Evolutionary conservation across 2,113 vertebrate genomes (phyloP).

Genomic region (Hucho hucho): DNA sequence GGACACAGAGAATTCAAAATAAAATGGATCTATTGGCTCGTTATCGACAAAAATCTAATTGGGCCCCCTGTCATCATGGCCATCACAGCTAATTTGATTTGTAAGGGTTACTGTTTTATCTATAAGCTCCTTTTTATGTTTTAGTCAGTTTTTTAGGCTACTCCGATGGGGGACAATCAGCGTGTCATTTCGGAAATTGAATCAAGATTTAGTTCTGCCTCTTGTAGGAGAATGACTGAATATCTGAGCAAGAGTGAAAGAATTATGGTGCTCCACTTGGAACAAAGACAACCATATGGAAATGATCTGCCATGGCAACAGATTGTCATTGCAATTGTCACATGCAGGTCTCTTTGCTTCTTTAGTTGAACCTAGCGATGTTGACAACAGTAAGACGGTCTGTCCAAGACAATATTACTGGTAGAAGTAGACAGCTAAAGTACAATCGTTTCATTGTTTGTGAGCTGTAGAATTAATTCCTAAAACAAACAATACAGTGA

Average conservation of each 20-base stretch:
- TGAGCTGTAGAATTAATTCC: not conserved
- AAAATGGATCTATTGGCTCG: no score
- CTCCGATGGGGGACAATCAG: slow-evolving; percentile 3
- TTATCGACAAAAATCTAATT: no score
- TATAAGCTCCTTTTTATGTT: slow-evolving; percentile 1
- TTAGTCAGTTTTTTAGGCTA: slow-evolving; percentile 4
- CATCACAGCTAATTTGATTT: slow-evolving; percentile 25
- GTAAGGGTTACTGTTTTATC: slow-evolving; percentile 20
- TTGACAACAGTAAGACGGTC: slow-evolving; percentile 38
- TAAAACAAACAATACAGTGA: not conserved
- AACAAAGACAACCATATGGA: slow-evolving; percentile 40
- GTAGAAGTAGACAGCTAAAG: not conserved
- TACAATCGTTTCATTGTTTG: not conserved
- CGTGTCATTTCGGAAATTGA: slow-evolving; percentile 21
- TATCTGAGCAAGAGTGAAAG: not conserved
- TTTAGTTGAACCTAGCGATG: slow-evolving; percentile 29
- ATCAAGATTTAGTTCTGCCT: slow-evolving; percentile 9
- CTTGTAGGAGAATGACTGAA: not conserved
- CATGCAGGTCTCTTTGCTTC: slow-evolving; percentile 27
- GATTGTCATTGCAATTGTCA: slow-evolving; percentile 46
- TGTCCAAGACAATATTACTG: slow-evolving; percentile 14
- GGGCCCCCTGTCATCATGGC: slow-evolving; percentile 1
- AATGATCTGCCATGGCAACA: slow-evolving; percentile 66
- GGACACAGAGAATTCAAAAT: no score
- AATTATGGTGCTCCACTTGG: slow-evolving; percentile 7